Conservation (phyloP, 2,797 vertebrate species). For the Liparis tanakae region DNA sequence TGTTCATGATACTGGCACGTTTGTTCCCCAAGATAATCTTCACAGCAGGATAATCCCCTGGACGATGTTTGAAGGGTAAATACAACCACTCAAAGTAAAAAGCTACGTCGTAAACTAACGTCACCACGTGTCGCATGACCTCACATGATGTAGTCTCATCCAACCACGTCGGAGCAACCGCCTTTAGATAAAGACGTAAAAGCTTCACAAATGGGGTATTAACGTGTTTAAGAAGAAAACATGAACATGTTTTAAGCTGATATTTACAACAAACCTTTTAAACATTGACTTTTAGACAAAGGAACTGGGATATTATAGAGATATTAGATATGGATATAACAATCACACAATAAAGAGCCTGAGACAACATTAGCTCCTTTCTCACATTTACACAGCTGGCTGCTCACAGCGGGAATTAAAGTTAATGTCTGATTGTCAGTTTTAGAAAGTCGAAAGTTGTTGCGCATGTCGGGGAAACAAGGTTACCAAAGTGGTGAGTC, state of each 20-base stretch:
- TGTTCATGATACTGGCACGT: neutral
- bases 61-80: neutral
- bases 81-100: neutral
- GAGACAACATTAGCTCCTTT: neutral
- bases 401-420: neutral
- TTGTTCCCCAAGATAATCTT: neutral
- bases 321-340: neutral
- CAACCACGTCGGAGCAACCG: neutral
- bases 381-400: neutral
- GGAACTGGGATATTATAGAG: neutral
- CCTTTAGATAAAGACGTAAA: neutral
- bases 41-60: neutral
- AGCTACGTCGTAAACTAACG: neutral
- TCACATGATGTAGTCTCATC: neutral
- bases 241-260: neutral
- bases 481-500: neutral
- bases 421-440: neutral
- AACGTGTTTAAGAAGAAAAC: neutral
- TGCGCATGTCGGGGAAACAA: too few species aligned
- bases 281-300: neutral
- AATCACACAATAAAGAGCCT: neutral
- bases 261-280: neutral
- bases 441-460: neutral
- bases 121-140: neutral
- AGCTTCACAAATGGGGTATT: neutral